Evolutionary conservation across 2,888 invertebrate genomes (phyloP).

Genomic region (Noctua comes): DNA sequence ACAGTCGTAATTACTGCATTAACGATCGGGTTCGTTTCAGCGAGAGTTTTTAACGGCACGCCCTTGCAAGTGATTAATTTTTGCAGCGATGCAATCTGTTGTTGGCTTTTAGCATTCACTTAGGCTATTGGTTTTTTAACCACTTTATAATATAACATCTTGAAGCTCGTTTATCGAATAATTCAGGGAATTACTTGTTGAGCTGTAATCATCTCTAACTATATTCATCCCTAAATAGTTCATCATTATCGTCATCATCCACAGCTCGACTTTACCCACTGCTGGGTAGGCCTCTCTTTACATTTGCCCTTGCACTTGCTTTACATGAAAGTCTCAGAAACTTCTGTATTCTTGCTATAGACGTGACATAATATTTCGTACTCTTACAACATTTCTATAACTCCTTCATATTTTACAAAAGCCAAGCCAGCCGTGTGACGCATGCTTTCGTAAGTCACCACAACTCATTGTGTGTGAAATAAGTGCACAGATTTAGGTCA

Average conservation of each 20-base stretch:
- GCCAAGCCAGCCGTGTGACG: conserved; percentile 40
- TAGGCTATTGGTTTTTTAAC: not conserved
- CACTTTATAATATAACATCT: too few relatives aligned
- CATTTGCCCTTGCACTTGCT: too few relatives aligned
- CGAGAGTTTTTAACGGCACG: conserved; percentile 37
- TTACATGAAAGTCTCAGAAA: not conserved
- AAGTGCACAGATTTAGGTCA: conserved; percentile 46
- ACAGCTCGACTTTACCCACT: not conserved
- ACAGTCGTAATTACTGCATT: conserved; percentile 57
- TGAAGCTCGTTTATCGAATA: not conserved
- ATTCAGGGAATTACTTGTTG: not conserved
- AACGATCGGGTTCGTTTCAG: conserved; percentile 47
- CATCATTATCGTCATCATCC: not conserved
- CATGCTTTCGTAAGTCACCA: conserved; percentile 35
- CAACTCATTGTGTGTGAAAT: conserved; percentile 43
- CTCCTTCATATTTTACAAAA: conserved; percentile 10
- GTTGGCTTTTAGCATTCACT: not conserved
- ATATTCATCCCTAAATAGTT: not conserved
- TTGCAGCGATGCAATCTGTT: not conserved
- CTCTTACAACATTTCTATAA: conserved; percentile 5
- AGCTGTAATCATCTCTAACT: not conserved
- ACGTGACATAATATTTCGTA: conserved; percentile 6
- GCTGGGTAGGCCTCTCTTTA: not conserved
- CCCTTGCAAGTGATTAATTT: not conserved
- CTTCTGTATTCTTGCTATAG: not conserved